These are phyloP conservation scores for Acromyrmex charruanus DNA, from an alignment of 1,140 invertebrate genomes.

Conservation along the genomic window DNA sequence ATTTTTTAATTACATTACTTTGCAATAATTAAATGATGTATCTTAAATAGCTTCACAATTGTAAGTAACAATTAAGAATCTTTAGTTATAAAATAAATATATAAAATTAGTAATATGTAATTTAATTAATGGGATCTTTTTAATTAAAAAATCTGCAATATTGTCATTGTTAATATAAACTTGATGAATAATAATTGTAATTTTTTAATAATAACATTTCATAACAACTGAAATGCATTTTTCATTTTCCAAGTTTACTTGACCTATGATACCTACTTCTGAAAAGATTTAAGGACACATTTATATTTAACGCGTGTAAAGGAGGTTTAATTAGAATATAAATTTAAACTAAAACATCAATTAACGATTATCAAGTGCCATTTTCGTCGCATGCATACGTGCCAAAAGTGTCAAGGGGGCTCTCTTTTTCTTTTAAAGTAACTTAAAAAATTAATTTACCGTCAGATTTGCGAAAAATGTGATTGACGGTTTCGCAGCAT, in stretches of 20 bases:
- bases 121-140: background rate
- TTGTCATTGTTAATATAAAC: no score
- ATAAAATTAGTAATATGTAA: background rate
- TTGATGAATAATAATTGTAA: background rate
- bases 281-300: background rate
- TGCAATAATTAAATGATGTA: background rate
- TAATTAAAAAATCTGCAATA: conserved; percentile 10
- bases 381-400: conserved; percentile 63
- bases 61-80: background rate
- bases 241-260: background rate
- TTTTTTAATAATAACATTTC: conserved; percentile 3
- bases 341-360: conserved; percentile 31
- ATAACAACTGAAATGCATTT: background rate
- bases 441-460: conserved; percentile 69
- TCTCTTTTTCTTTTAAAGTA: conserved; percentile 41
- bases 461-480: conserved; percentile 67
- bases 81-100: background rate
- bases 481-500: conserved; percentile 71
- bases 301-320: background rate
- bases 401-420: conserved; percentile 42
- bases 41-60: background rate
- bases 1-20: background rate
- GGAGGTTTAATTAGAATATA: conserved; percentile 4
- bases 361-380: conserved; percentile 56
- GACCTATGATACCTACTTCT: background rate